phyloP scores from a whole-genome alignment of 2,113 vertebrate species.

The Myiozetetes cayanensis region DNA sequence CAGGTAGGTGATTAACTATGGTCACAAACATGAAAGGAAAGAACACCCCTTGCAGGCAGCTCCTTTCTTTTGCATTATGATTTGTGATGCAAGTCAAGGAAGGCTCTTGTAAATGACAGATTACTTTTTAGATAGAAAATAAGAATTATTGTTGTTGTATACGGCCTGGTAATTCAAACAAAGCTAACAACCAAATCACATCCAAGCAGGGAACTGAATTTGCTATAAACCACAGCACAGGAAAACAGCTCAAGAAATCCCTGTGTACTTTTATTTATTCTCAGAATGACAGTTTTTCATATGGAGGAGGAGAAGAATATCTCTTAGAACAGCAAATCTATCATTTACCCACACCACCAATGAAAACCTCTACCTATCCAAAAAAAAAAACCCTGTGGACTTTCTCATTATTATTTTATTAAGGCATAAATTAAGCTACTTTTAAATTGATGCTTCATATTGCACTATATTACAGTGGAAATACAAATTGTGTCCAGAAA shows the following conservation, averaged over 20 bases:
- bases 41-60: slow-evolving; percentile 19
- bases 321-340: slow-evolving; percentile 21
- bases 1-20: slow-evolving; percentile 45
- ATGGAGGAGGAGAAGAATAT: slow-evolving; percentile 22
- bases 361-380: background rate
- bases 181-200: slow-evolving; percentile 71
- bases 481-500: background rate
- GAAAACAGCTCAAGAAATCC: slow-evolving; percentile 34
- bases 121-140: slow-evolving; percentile 72
- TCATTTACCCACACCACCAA: slow-evolving; percentile 1
- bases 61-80: slow-evolving; percentile 55
- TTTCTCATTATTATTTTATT: background rate
- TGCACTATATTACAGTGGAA: background rate
- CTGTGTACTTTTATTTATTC: slow-evolving; percentile 51
- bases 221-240: slow-evolving; percentile 61
- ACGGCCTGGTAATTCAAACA: slow-evolving; percentile 64
- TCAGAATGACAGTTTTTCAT: slow-evolving; percentile 20
- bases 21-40: slow-evolving; percentile 12
- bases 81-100: slow-evolving; percentile 58
- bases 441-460: background rate
- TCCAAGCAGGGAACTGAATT: slow-evolving; percentile 62
- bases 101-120: slow-evolving; percentile 69
- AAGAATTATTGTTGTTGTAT: slow-evolving; percentile 66
- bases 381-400: background rate
- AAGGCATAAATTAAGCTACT: background rate